Evolutionary conservation across 2,797 vertebrate species (phyloP), one percentile per base, ranked within the genome.

Genomic region (Capromys pilorides): DNA sequence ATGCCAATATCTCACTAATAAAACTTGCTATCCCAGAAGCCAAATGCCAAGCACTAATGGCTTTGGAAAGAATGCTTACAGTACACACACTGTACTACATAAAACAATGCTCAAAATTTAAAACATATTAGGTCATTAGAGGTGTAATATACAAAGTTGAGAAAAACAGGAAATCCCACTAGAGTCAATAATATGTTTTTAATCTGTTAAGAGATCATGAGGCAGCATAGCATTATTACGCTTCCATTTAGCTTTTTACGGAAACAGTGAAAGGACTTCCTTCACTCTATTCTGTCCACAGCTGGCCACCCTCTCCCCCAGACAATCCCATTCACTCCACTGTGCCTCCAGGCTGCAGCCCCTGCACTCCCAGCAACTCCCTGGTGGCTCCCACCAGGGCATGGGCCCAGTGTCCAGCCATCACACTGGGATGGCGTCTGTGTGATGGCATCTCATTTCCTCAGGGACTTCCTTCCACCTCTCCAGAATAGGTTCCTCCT

Each of bases 121-220:
- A 88, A 92, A 93, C 90, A 41, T 86, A 94, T 69, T 28, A 82
- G n/a, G 80, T 19, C 31, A 31, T 28, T 41, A 83, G 13, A 78
- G 41, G 51, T 86, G 71, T 2, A 86, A 26, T 54, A 71, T 2
- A 67, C 26, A 82, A 95, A 95, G 12, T 28, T 90, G 33, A 95
- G 62, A 51, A 93, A 90, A 94, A 95, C 16, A 88, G 31, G 71
- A 67, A 91, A 69, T 84, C 66, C 26, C 95, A 36, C 54, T 61
- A 54, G 19, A 93, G 41, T 77, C 49, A 88, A 31, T 36, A 24
- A 81, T 33, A 71, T 62, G 24, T n/a, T 69, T 33, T 91, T 62
- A 73, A 67, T 87, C 21, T 93, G 22, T 57, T 33, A 71, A 14
- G 45, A 78, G 33, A 77, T 88, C 59, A 84, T n/a, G 16, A 62